These are phyloP conservation scores for Acanthococcus lagerstroemiae DNA, from an alignment of 2,888 invertebrate genomes.

Conservation along the genomic window DNA sequence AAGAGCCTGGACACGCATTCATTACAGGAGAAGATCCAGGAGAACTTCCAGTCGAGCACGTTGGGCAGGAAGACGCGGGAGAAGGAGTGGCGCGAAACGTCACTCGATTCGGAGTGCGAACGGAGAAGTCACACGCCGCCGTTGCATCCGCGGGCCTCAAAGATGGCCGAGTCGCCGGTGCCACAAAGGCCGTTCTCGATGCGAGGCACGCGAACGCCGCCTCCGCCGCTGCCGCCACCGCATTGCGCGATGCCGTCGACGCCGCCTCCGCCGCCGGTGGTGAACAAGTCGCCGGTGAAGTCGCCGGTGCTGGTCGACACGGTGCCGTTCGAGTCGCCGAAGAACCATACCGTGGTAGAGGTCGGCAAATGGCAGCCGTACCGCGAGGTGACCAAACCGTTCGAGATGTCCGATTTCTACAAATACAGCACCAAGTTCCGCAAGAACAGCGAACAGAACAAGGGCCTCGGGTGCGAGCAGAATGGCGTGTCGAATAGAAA, in stretches of 20 bases:
- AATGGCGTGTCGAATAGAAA: neutral
- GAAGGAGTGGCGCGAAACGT: constrained; percentile 61
- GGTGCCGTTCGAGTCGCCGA: constrained; percentile 60
- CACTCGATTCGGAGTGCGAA: constrained; percentile 49
- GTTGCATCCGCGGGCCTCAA: constrained; percentile 18
- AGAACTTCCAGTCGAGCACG: constrained; percentile 24
- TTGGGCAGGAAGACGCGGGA: constrained; percentile 42
- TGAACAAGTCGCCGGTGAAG: constrained; percentile 15
- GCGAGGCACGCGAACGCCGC: constrained; percentile 39
- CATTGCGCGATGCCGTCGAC: constrained; percentile 14
- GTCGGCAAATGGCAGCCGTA: constrained; percentile 84
- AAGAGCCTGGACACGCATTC: constrained; percentile 21
- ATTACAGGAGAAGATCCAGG: constrained; percentile 14
- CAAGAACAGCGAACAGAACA: constrained; percentile 45
- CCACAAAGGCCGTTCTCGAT: constrained; percentile 16
- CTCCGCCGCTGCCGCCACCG: constrained; percentile 37
- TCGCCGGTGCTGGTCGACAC: constrained; percentile 28
- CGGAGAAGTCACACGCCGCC: constrained; percentile 25
- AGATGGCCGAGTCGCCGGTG: constrained; percentile 6
- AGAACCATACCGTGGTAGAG: constrained; percentile 74
- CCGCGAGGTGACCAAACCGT: constrained; percentile 88
- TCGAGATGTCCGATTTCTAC: constrained; percentile 96
- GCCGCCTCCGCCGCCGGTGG: constrained; percentile 1
- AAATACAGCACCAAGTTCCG: constrained; percentile 93
- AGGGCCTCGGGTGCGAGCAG: neutral